Conservation (phyloP, 2,113 vertebrate genomes). For the Cichladusa arquata region DNA sequence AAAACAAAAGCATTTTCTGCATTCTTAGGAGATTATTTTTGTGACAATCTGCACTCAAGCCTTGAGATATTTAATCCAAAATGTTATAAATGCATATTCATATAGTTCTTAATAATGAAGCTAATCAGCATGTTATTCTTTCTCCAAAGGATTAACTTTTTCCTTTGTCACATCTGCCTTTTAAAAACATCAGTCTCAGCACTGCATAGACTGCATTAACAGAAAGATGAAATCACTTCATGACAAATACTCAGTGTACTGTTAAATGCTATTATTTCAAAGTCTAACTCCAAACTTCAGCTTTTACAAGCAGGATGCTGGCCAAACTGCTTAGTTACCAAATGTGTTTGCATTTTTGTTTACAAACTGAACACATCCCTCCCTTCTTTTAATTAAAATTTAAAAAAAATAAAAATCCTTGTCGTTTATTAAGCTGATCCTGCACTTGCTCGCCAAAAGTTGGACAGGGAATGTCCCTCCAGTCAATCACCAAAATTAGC, state of each 20-base stretch:
- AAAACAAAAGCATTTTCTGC: constrained; percentile 7
- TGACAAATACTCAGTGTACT: constrained; percentile 29
- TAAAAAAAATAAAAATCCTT: background rate
- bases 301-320: constrained; percentile 5
- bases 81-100: background rate
- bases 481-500: background rate
- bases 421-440: background rate
- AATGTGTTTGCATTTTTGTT: constrained; percentile 51
- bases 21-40: background rate
- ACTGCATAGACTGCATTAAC: background rate
- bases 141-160: background rate
- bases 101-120: background rate
- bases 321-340: constrained; percentile 60
- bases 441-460: background rate
- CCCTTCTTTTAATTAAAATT: background rate
- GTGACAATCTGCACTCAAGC: background rate
- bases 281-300: constrained; percentile 4
- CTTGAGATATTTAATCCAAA: background rate
- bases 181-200: background rate
- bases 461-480: background rate
- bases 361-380: constrained; percentile 35
- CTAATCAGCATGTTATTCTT: background rate
- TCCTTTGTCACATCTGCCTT: background rate
- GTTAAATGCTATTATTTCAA: constrained; percentile 27
- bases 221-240: constrained; percentile 32